A percentile compares a stretch with the other conserved stretches of the same genome.
These are phyloP conservation scores for Drosophila subobscura DNA, from an alignment of 1,140 invertebrate genomes.

Conservation along the genomic window DNA sequence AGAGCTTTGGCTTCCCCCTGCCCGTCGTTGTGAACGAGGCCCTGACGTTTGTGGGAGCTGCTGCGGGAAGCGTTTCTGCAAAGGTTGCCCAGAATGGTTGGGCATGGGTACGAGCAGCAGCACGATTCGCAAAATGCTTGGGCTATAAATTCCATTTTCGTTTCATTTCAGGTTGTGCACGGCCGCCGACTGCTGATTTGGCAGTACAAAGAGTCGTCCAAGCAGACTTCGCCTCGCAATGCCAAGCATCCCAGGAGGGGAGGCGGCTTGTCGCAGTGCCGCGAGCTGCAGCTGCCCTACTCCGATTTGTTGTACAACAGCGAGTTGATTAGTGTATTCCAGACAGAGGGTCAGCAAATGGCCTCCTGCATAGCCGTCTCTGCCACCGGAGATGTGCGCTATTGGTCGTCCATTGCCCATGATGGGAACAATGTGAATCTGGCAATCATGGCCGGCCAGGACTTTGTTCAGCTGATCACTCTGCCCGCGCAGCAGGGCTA, in stretches of 20 bases:
- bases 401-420: slow-evolving; percentile 95
- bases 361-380: slow-evolving; percentile 96
- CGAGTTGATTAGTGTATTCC: slow-evolving; percentile 93
- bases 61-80: slow-evolving; percentile 86
- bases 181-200: slow-evolving; percentile 93
- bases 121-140: slow-evolving; percentile 78
- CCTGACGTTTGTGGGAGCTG: slow-evolving; percentile 89
- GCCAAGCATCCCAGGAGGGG: slow-evolving; percentile 82
- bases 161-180: slow-evolving; percentile 90
- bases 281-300: slow-evolving; percentile 93
- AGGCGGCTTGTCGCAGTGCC: slow-evolving; percentile 85
- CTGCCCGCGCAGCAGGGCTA: slow-evolving; percentile 90
- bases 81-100: slow-evolving; percentile 88
- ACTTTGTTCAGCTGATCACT: slow-evolving; percentile 91
- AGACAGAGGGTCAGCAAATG: slow-evolving; percentile 88
- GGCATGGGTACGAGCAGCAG: slow-evolving; percentile 87
- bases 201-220: slow-evolving; percentile 88
- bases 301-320: slow-evolving; percentile 96
- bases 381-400: slow-evolving; percentile 95
- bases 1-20: slow-evolving; percentile 90
- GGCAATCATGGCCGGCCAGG: slow-evolving; percentile 91
- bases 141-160: not conserved
- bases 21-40: slow-evolving; percentile 95
- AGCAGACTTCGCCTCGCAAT: slow-evolving; percentile 38
- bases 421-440: slow-evolving; percentile 94